A percentile compares a stretch with the other conserved stretches of the same genome.
phyloP scores from a whole-genome alignment of 2,888 invertebrate species.

The Parnassius glacialis region DNA sequence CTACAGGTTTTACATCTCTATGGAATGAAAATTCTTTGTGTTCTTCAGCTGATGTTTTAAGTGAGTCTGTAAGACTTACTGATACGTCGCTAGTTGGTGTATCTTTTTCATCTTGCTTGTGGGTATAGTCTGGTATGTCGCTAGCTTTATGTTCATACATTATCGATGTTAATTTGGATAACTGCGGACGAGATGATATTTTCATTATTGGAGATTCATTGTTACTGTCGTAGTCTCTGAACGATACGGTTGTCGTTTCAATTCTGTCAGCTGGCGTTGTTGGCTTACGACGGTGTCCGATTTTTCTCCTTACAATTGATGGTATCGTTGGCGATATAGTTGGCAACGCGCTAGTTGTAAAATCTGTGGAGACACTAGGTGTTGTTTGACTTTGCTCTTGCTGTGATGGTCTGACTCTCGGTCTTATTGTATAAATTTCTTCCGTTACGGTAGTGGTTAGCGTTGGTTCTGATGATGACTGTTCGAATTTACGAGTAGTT shows the following conservation, averaged over 20 bases:
- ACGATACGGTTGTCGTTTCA: constrained; percentile 61
- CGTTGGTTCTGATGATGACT: constrained; percentile 41
- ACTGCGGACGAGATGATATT: constrained; percentile 64
- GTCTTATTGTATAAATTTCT: constrained; percentile 62
- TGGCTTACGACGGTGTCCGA: constrained; percentile 54
- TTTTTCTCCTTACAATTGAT: constrained; percentile 65
- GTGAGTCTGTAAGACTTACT: constrained; percentile 57
- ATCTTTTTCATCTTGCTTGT: constrained; percentile 78
- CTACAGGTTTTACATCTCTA: constrained; percentile 69
- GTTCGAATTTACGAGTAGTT: constrained; percentile 42
- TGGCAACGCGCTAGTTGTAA: constrained; percentile 71
- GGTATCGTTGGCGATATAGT: constrained; percentile 71
- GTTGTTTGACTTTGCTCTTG: constrained; percentile 62
- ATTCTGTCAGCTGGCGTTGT: constrained; percentile 54
- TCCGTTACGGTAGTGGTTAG: constrained; percentile 44
- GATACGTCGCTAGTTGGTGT: constrained; percentile 76
- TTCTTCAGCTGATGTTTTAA: constrained; percentile 49
- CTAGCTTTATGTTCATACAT: constrained; percentile 52
- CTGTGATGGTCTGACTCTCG: constrained; percentile 59
- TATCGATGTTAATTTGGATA: constrained; percentile 45
- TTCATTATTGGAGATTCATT: constrained; percentile 77
- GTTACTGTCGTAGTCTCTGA: constrained; percentile 49
- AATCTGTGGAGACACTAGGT: constrained; percentile 66
- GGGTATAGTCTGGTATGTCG: constrained; percentile 67
- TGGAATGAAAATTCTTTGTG: constrained; percentile 68